These are phyloP conservation scores for Napeogenes inachia DNA, from an alignment of 2,888 invertebrate species.

Conservation along the genomic window DNA sequence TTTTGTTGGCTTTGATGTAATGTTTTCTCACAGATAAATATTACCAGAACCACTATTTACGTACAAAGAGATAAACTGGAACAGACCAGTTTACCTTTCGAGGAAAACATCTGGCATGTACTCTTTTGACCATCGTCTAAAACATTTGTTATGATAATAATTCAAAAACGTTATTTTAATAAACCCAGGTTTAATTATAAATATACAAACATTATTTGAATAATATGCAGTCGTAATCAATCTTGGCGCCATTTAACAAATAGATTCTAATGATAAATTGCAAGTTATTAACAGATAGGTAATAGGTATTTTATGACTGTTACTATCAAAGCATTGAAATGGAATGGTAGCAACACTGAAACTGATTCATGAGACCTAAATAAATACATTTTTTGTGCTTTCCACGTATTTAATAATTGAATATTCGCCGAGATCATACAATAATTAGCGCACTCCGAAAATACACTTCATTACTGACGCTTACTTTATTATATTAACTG, in stretches of 20 bases:
- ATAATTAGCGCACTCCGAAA: conserved; percentile 29
- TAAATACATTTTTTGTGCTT: conserved; percentile 56
- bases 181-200: too few species aligned
- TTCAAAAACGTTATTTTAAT: too few species aligned
- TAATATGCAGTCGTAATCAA: background rate
- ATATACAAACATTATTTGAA: too few species aligned
- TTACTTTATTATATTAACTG: background rate
- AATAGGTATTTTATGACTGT: conserved; percentile 30
- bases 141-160: background rate
- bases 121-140: background rate
- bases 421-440: conserved; percentile 33
- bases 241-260: conserved; percentile 1
- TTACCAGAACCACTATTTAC: conserved; percentile 27
- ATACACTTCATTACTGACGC: conserved; percentile 17
- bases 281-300: conserved; percentile 29
- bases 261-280: background rate
- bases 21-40: conserved; percentile 34
- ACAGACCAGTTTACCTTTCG: conserved; percentile 15
- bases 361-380: conserved; percentile 54
- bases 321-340: conserved; percentile 15
- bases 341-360: conserved; percentile 29
- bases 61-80: conserved; percentile 19
- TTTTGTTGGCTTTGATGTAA: conserved; percentile 50
- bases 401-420: conserved; percentile 46
- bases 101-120: conserved; percentile 20